Conservation (phyloP, 2,888 invertebrate species). For the Eristalinus sepulchralis region DNA sequence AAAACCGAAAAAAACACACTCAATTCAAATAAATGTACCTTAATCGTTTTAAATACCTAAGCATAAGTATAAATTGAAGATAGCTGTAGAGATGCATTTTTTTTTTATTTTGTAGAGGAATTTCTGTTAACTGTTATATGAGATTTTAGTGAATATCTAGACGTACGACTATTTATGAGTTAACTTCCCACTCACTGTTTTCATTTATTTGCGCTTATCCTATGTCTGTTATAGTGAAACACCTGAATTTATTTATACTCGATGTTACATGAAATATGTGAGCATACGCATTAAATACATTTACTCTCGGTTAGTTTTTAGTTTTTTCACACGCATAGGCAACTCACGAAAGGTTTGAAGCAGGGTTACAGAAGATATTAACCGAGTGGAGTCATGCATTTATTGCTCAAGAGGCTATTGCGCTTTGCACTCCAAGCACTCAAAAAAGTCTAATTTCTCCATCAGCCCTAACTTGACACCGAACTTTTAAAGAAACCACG, state of each 20-base stretch:
- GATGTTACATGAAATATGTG: neutral
- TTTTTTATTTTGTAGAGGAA: slow-evolving; percentile 23
- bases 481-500: too few species aligned
- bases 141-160: neutral
- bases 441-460: too few species aligned
- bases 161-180: neutral
- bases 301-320: neutral
- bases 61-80: slow-evolving; percentile 7
- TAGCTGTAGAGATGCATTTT: slow-evolving; percentile 9
- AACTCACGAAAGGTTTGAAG: too few species aligned
- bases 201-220: neutral
- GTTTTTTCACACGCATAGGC: too few species aligned
- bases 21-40: slow-evolving; percentile 59
- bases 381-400: too few species aligned
- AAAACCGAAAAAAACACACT: slow-evolving; percentile 40
- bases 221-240: neutral
- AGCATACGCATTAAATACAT: neutral
- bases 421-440: too few species aligned
- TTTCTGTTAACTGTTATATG: slow-evolving; percentile 4
- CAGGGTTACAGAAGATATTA: too few species aligned
- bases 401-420: too few species aligned
- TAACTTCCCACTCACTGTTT: neutral
- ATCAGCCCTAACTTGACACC: too few species aligned
- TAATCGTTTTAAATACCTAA: slow-evolving; percentile 23
- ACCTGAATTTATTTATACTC: neutral